Base-by-base conservation (phyloP, 2,797 vertebrate genomes). In the Microtus agrestis region DNA sequence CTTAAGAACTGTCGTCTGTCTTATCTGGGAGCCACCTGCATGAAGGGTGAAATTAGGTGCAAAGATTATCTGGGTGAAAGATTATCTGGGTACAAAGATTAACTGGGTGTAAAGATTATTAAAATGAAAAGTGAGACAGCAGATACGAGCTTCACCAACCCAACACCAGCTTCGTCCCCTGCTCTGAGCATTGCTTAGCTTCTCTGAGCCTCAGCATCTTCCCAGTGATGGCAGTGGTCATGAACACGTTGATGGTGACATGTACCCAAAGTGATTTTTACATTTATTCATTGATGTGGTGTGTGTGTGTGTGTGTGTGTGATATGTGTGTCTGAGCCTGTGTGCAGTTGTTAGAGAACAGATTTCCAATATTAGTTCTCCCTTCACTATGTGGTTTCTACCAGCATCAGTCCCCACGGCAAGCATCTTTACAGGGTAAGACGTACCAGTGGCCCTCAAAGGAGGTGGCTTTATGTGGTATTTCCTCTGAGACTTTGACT, bases 101-200 rank as follows among this genome's bases (percentile, higher is more conserved):
- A 23, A 59, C 19, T 59, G 56, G 21, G 56, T 59, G 56, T 23
- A 59, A 34, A 12, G 29, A 25, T 3, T 25, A 13, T 31, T 4
- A 31, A 37, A 13, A 46, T 29, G 2, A 4, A 7, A 12, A 48
- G 4, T 25, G 23, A 29, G 29, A 6, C 23, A n/a, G 34, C 48
- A 34, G 43, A 13, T 8, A 2, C 0, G 29, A 2, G 0, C 15
- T 37, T 21, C n/a, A 4, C 19, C 19, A 6, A 37, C n/a, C 3
- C 6, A 2, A 82, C 56, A 48, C 37, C 59, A 51, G 10, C 21
- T 43, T 63, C 14, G 31, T 7, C 15, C 29, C 21, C 4, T 11
- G 15, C 25, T n/a, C 2, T 4, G 8, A 46, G 5, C 34, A 29
- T 29, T 40, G 5, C 3, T 15, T 25, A 2, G 5, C 10, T 59